Percentiles rank a stretch among this genome's conserved stretches.
Conservation (phyloP, 37 sponge, comb jelly and placozoan species). For the Halisarca cf. caerulea region DNA sequence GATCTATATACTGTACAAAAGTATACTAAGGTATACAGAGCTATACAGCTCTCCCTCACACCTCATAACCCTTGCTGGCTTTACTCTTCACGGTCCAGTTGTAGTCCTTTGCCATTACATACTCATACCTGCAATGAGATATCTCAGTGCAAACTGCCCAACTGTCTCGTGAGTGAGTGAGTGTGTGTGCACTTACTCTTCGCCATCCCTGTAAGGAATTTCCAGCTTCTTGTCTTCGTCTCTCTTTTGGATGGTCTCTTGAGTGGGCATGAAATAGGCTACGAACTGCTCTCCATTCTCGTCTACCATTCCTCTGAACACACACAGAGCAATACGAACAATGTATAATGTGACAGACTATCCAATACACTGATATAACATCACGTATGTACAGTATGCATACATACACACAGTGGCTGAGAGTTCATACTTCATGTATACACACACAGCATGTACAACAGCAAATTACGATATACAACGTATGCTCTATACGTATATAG, state of each 20-base stretch:
- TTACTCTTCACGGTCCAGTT: slow-evolving; percentile 99
- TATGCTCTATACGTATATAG: too few relatives aligned
- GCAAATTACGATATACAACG: too few relatives aligned
- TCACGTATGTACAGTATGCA: neutral
- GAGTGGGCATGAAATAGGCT: slow-evolving; percentile 94
- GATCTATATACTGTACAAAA: neutral
- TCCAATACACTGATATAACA: neutral
- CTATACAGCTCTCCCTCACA: slow-evolving; percentile 13
- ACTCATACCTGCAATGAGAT: slow-evolving; percentile 75
- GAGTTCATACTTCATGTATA: too few relatives aligned
- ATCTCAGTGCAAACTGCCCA: neutral
- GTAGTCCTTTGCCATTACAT: slow-evolving; percentile 90
- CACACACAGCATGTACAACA: too few relatives aligned
- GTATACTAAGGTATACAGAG: too few relatives aligned
- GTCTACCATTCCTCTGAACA: slow-evolving; percentile 95
- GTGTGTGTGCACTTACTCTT: slow-evolving; percentile 47
- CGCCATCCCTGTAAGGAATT: slow-evolving; percentile 41
- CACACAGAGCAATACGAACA: neutral
- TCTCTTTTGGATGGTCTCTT: slow-evolving; percentile 84
- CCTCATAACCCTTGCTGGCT: slow-evolving; percentile 95
- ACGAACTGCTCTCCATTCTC: slow-evolving; percentile 99
- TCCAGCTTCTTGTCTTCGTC: slow-evolving; percentile 55
- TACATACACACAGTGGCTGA: too few relatives aligned
- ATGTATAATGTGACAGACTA: neutral
- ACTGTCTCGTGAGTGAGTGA: neutral